Base-by-base conservation (phyloP, 1,140 invertebrate species). In the Gonioctena quinquepunctata region DNA sequence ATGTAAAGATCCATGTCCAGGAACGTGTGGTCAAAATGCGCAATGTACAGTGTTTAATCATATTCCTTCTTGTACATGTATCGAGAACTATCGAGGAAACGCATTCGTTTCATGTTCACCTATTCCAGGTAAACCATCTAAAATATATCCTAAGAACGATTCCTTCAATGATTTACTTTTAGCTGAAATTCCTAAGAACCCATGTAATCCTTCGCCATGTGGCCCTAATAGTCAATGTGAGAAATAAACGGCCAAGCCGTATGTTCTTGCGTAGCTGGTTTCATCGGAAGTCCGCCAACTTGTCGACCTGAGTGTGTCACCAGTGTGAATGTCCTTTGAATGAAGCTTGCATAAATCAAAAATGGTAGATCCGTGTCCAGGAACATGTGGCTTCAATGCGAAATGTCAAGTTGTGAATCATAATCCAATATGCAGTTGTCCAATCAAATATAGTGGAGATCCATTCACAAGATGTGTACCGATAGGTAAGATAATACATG, bases 21-120 rank as follows among this genome's bases (percentile, higher is more conserved):
- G 88, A 72, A 87, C 88, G 13, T 88, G 88, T 73, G 90, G 88
- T 11, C 84, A 86, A 77, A 90, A 90, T 78, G 90, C 87, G 1
- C 88, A 89, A 75, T 93, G 92, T 79, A 85, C 85, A 5, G 90
- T 93, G 0, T 82, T 89, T 6, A 91, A 92, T 80, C 90, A 93
- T 71, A 88, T 90, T 7, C 90, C 92, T 1, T 88, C 87, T 26
- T 94, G 92, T 75, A 85, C 86, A 16, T 93, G 91, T 74, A 70
- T 88, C 13, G 80, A 86, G 1, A 89, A 89, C 50, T 89, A 88
- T 75, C 87, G 88, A 54, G 92, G 92, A 83, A 93, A 95, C 87
- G 92, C 94, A n/a, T 94, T 94, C 80, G 84, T 91, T n/a, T 82
- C 87, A 54, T 93, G 91, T 76, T 83, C 87, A 83, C 80, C 79